A percentile compares a stretch with the other conserved stretches of the same genome.
Evolutionary conservation across 2,888 invertebrate species (phyloP).

Genomic region (Bellardia pandia): DNA sequence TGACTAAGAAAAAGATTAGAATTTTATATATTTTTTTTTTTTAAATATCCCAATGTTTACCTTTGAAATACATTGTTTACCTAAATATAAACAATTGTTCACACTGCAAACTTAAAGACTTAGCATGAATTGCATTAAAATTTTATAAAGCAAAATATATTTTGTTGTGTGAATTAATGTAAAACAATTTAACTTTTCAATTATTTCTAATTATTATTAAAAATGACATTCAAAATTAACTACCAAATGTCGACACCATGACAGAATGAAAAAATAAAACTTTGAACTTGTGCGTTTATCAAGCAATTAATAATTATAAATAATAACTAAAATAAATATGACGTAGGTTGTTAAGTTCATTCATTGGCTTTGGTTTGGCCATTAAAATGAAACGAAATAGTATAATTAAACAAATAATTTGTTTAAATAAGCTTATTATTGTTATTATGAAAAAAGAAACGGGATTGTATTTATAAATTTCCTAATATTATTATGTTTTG

Average conservation of each 20-base stretch:
- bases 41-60: too few relatives aligned
- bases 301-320: constrained; percentile 2
- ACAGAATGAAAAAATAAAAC: neutral
- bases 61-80: too few relatives aligned
- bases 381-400: neutral
- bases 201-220: neutral
- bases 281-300: constrained; percentile 37
- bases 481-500: neutral
- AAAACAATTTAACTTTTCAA: too few relatives aligned
- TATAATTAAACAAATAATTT: neutral
- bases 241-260: neutral
- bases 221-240: neutral
- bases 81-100: too few relatives aligned
- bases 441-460: too few relatives aligned
- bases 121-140: too few relatives aligned
- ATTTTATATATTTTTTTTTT: too few relatives aligned
- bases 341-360: neutral
- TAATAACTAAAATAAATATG: neutral
- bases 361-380: neutral
- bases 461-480: too few relatives aligned
- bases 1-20: too few relatives aligned
- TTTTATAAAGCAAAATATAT: too few relatives aligned
- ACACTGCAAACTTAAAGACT: too few relatives aligned
- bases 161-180: too few relatives aligned
- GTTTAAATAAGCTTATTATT: neutral